These are phyloP conservation scores for Hydriomena furcata DNA, from an alignment of 2,888 invertebrate genomes.

Conservation along the genomic window DNA sequence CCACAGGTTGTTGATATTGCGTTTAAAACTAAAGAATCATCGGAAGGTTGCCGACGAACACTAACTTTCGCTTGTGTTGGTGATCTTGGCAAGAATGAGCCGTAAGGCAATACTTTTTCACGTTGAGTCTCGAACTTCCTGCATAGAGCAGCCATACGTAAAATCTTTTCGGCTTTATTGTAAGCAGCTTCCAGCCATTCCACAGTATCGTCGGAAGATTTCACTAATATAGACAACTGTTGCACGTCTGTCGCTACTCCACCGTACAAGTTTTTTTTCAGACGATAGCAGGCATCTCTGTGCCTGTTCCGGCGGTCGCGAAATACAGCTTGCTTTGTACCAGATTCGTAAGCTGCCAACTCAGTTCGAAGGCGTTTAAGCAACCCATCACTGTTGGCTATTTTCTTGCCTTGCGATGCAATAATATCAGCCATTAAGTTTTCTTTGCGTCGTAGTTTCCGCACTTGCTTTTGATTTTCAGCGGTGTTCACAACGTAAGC, in stretches of 20 bases:
- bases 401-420: slow-evolving; percentile 69
- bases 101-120: slow-evolving; percentile 76
- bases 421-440: slow-evolving; percentile 74
- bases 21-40: slow-evolving; percentile 60
- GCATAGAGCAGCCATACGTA: slow-evolving; percentile 78
- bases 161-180: slow-evolving; percentile 77
- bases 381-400: slow-evolving; percentile 64
- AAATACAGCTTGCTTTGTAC: slow-evolving; percentile 71
- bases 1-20: slow-evolving; percentile 63
- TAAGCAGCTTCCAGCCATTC: slow-evolving; percentile 65
- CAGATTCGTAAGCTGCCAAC: slow-evolving; percentile 70
- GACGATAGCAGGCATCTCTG: slow-evolving; percentile 57
- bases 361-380: slow-evolving; percentile 64
- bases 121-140: slow-evolving; percentile 81
- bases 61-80: slow-evolving; percentile 49
- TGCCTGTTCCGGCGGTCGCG: slow-evolving; percentile 69
- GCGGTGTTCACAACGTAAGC: slow-evolving; percentile 64
- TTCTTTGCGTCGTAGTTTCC: slow-evolving; percentile 69
- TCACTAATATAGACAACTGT: slow-evolving; percentile 59
- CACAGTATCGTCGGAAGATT: slow-evolving; percentile 62
- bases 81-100: slow-evolving; percentile 50
- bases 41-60: slow-evolving; percentile 51
- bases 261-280: slow-evolving; percentile 56
- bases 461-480: slow-evolving; percentile 69
- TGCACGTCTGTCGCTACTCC: slow-evolving; percentile 57